These are phyloP conservation scores for Desoria tigrina DNA, from an alignment of 2,888 invertebrate species.

Conservation along the genomic window DNA sequence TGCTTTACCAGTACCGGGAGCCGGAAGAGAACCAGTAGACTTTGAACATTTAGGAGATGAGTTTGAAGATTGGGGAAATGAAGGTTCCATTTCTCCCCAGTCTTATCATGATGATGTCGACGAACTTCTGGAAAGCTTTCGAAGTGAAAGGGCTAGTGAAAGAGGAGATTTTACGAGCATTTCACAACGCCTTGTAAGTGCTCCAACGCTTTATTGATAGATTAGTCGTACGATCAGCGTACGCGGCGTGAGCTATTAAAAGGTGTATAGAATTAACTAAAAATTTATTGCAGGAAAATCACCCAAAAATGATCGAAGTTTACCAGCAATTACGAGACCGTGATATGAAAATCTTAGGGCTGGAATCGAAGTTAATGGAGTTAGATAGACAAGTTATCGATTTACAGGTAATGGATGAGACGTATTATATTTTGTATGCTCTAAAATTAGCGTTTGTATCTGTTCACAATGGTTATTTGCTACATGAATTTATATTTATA, in stretches of 20 bases:
- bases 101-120: slow-evolving; percentile 29
- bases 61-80: slow-evolving; percentile 4
- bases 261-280: too few species aligned
- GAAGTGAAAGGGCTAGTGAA: slow-evolving; percentile 19
- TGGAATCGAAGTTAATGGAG: slow-evolving; percentile 40
- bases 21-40: background rate
- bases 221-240: background rate
- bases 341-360: slow-evolving; percentile 38
- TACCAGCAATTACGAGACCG: slow-evolving; percentile 39
- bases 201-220: background rate
- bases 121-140: slow-evolving; percentile 29
- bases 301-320: slow-evolving; percentile 39
- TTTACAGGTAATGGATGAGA: slow-evolving; percentile 28
- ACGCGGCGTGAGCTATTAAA: background rate
- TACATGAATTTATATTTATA: too few species aligned
- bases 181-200: slow-evolving; percentile 3
- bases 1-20: background rate
- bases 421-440: too few species aligned
- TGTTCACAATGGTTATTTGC: too few species aligned
- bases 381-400: slow-evolving; percentile 35
- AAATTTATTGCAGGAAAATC: slow-evolving; percentile 26
- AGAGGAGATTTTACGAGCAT: background rate
- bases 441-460: background rate
- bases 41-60: slow-evolving; percentile 1
- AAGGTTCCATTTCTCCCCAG: slow-evolving; percentile 10